Evolutionary conservation across 2,113 vertebrate genomes (phyloP).

Genomic region (Oncorhynchus keta): DNA sequence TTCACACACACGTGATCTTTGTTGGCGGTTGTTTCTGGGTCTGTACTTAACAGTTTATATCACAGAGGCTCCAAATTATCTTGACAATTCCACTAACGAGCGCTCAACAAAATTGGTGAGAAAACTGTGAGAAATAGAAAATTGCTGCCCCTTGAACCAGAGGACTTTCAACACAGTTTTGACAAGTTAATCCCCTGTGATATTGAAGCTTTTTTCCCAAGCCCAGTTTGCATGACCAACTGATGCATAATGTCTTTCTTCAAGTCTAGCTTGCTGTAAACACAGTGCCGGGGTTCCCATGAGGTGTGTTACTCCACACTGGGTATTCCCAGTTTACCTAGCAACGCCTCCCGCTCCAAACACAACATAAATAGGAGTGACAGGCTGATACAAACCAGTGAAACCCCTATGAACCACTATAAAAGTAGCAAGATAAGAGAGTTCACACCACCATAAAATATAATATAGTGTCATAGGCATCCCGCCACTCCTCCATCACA

Average conservation of each 20-base stretch:
- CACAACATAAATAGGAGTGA: conserved; percentile 55
- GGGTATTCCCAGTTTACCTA: conserved; percentile 61
- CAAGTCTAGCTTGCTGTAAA: conserved; percentile 40
- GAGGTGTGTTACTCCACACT: conserved; percentile 38
- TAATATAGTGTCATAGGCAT: conserved; percentile 32
- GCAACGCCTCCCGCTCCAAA: conserved; percentile 58
- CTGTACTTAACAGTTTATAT: not conserved
- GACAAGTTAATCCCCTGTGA: conserved; percentile 55
- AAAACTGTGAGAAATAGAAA: not conserved
- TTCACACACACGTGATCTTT: not conserved
- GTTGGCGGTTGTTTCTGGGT: not conserved
- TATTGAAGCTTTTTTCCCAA: conserved; percentile 32
- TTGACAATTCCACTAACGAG: not conserved
- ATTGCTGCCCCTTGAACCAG: conserved; percentile 36
- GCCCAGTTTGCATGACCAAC: conserved; percentile 38
- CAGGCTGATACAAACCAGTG: conserved; percentile 32
- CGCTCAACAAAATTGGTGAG: not conserved
- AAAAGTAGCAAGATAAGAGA: conserved; percentile 58
- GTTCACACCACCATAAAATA: conserved; percentile 48
- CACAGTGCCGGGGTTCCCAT: conserved; percentile 27
- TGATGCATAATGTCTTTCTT: conserved; percentile 60
- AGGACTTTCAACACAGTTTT: conserved; percentile 46
- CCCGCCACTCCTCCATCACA: conserved; percentile 27
- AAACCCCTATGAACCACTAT: conserved; percentile 51
- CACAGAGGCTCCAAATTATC: not conserved